Evolutionary conservation across 1,140 invertebrate species (phyloP).

Genomic region (Lepidurus arcticus): DNA sequence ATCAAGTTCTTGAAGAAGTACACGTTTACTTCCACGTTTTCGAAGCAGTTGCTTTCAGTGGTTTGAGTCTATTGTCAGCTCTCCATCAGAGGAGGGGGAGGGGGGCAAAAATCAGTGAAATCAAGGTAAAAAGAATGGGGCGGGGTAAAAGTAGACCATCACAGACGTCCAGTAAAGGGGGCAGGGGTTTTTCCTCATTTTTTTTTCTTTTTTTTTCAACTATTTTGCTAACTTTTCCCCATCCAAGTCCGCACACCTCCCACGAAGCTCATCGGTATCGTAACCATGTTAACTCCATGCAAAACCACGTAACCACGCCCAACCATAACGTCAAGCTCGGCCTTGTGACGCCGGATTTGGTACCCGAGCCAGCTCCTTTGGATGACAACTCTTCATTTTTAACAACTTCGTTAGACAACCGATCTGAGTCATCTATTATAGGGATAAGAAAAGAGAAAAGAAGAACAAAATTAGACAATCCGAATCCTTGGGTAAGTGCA

Average conservation of each 20-base stretch:
- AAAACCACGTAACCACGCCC: neutral
- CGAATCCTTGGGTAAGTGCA: neutral
- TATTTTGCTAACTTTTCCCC: neutral
- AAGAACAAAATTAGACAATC: slow-evolving; percentile 6
- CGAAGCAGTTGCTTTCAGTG: too few species aligned
- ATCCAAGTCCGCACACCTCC: neutral
- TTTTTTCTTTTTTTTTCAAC: neutral
- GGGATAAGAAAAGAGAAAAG: slow-evolving; percentile 37
- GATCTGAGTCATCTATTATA: slow-evolving; percentile 71
- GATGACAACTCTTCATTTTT: slow-evolving; percentile 86
- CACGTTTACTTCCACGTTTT: too few species aligned
- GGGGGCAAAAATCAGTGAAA: neutral
- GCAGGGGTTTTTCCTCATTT: slow-evolving; percentile 2
- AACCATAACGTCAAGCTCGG: neutral
- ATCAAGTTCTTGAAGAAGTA: too few species aligned
- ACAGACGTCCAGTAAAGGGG: slow-evolving; percentile 15
- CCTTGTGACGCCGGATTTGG: neutral
- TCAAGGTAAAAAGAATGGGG: neutral
- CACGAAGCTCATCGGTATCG: neutral
- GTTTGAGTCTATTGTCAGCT: neutral
- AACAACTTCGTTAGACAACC: slow-evolving; percentile 82
- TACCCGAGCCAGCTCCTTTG: slow-evolving; percentile 40
- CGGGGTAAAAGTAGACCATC: slow-evolving; percentile 2
- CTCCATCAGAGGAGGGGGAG: neutral
- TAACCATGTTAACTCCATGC: neutral